phyloP scores from a whole-genome alignment of 2,113 vertebrate species.

The Cyanoderma ruficeps region DNA sequence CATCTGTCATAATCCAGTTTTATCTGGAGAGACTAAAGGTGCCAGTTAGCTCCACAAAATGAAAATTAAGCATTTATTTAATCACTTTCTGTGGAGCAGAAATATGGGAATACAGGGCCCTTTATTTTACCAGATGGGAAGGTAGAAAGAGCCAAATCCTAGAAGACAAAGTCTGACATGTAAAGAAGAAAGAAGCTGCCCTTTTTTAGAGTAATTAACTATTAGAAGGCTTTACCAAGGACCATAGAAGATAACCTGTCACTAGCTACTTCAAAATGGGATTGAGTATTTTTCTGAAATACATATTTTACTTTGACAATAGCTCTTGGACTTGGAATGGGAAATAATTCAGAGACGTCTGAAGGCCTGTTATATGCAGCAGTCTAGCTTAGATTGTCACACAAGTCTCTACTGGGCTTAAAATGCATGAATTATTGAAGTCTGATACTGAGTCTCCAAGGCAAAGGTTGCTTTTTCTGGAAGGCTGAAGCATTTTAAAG shows the following conservation, averaged over 20 bases:
- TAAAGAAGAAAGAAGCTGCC: not conserved
- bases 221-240: not conserved
- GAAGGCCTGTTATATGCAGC: not conserved
- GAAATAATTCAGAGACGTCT: conserved; percentile 18
- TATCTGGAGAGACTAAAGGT: not conserved
- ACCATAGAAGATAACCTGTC: not conserved
- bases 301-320: not conserved
- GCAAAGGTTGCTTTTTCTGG: not conserved
- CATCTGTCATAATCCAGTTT: not conserved
- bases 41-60: not conserved
- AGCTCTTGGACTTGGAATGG: not conserved
- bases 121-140: not conserved
- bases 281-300: not conserved
- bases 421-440: conserved; percentile 42
- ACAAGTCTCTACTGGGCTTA: not conserved
- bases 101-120: not conserved
- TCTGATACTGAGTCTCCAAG: not conserved
- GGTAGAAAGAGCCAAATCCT: not conserved
- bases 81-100: not conserved
- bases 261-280: not conserved
- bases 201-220: not conserved
- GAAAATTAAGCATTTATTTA: not conserved
- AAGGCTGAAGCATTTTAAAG: not conserved
- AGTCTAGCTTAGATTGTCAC: not conserved
- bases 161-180: not conserved